Percentiles rank a stretch among this genome's conserved stretches.
Conservation (phyloP, 2,113 vertebrate genomes). For the Pseudopipra pipra region DNA sequence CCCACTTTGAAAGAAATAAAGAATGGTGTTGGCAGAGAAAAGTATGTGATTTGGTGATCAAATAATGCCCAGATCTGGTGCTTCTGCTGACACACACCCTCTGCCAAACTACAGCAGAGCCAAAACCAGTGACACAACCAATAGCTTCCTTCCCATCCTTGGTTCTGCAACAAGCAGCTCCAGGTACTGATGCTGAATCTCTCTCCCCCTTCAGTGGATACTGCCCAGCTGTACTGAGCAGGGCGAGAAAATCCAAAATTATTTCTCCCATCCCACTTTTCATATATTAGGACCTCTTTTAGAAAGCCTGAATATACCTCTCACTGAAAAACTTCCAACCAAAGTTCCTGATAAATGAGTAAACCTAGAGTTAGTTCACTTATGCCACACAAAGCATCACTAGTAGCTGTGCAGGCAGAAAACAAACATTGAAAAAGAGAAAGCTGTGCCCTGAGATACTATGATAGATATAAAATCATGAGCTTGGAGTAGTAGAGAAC, state of each 20-base stretch:
- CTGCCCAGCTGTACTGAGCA: neutral
- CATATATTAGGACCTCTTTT: neutral
- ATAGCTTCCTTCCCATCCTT: neutral
- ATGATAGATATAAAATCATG: neutral
- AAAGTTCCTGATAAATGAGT: neutral
- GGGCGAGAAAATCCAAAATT: neutral
- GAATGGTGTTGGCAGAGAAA: neutral
- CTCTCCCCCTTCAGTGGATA: neutral
- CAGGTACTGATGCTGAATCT: neutral
- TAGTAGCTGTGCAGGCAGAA: neutral
- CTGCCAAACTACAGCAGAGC: neutral
- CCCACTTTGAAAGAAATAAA: neutral
- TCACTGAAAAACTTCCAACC: neutral
- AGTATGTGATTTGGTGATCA: neutral
- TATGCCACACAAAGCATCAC: neutral
- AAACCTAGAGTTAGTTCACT: neutral
- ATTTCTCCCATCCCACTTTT: neutral
- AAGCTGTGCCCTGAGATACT: neutral
- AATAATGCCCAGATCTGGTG: neutral
- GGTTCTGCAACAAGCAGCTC: neutral
- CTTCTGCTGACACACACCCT: neutral
- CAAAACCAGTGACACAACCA: neutral
- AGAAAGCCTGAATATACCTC: neutral
- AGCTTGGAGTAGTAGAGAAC: neutral
- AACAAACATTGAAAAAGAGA: neutral